Base-by-base conservation (phyloP, 2,797 vertebrate genomes). In the Pelobates cultripes region DNA sequence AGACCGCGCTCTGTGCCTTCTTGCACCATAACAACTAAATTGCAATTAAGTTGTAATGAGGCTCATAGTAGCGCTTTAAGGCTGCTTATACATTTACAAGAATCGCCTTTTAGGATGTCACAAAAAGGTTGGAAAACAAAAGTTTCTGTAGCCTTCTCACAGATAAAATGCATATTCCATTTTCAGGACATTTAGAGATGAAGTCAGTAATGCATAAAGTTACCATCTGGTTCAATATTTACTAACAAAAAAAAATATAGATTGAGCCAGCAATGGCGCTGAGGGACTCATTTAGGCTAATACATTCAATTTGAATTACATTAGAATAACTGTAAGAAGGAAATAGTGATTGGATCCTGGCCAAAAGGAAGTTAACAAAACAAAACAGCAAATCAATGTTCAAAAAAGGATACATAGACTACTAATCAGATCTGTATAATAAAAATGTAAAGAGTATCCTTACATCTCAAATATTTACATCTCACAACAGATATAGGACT, bases 191-290 rank as follows among this genome's bases (percentile, higher is more conserved):
- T 72, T 82, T 60, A 51, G 68, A 57, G 75, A 77, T 67, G 53
- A 68, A 77, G 61, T 73, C 75, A 82, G 74, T 67, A 77, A 73
- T 43, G 69, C 75, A 77, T 70, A 82, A 57, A 71, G 60, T 67
- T 15, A 41, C 74, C 80, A 82, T 82, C 80, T 82, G 80, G 75
- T 51, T 77, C 12, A 5, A 70, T 42, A 40, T 77, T 73, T 70
- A 8, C 28, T 2, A 28, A 28, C 69, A 73, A 72, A 77, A 51
- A 77, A 51, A 67, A n/a, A n/a, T n/a, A n/a, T 72, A 42, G 40
- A 72, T 82, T 72, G 44, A 72, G 75, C 69, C 60, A 77, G 80
- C 42, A 47, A 82, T 57, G 60, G 60, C 51, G 66, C 73, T 73
- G 78, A 67, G 78, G 71, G 71, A 68, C 61, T 73, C 63, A 45